These are phyloP conservation scores for Trichoplusia ni DNA, from an alignment of 1,140 invertebrate genomes.

Conservation along the genomic window DNA sequence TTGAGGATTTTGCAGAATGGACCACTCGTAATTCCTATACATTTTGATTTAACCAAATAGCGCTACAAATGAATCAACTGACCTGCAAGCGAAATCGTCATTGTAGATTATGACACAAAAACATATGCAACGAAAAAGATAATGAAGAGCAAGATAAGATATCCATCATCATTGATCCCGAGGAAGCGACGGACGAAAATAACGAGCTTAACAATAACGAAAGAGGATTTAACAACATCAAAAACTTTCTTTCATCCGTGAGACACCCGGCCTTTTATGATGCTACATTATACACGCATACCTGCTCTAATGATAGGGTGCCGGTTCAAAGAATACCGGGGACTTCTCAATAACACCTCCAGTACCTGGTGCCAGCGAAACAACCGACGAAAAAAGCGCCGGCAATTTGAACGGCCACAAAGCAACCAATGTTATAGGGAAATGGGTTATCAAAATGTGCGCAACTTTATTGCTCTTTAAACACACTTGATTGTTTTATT, in stretches of 20 bases:
- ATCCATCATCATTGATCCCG: not conserved
- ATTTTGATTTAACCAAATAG: not conserved
- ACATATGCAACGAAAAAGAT: not conserved
- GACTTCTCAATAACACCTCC: constrained; percentile 58
- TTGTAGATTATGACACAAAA: constrained; percentile 1
- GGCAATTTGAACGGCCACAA: constrained; percentile 33
- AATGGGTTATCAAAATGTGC: constrained; percentile 52
- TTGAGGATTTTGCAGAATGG: constrained; percentile 23
- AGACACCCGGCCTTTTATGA: constrained; percentile 47
- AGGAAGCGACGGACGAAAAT: constrained; percentile 16
- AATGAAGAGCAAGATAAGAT: not conserved
- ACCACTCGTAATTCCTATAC: not conserved
- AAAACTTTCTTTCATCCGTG: constrained; percentile 52
- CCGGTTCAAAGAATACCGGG: constrained; percentile 44
- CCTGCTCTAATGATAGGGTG: constrained; percentile 68
- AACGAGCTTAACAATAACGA: constrained; percentile 30
- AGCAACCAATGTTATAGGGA: constrained; percentile 48
- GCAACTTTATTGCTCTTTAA: constrained; percentile 35
- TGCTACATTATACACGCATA: constrained; percentile 48
- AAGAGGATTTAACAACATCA: constrained; percentile 39
- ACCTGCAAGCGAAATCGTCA: not conserved
- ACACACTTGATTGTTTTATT: constrained; percentile 49
- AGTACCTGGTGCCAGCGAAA: constrained; percentile 22
- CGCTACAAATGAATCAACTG: not conserved
- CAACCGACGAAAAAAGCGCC: not conserved